These are phyloP conservation scores for Asteroscopus sphinx DNA, from an alignment of 2,888 invertebrate species.

Conservation along the genomic window DNA sequence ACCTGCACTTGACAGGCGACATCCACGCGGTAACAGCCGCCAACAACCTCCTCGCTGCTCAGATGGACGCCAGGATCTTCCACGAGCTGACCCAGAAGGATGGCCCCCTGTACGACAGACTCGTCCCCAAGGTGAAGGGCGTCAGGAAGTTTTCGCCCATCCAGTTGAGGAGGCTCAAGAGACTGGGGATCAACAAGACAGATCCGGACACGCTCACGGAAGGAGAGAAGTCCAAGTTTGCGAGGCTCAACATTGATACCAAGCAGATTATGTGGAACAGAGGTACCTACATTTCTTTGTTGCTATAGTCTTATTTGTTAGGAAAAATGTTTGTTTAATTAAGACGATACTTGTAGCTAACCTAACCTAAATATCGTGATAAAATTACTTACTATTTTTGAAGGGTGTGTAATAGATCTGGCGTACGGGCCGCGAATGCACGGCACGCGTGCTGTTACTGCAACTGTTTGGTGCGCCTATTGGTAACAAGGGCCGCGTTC, in stretches of 20 bases:
- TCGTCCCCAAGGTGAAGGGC: conserved; percentile 96
- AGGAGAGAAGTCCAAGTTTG: conserved; percentile 95
- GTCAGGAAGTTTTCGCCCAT: conserved; percentile 96
- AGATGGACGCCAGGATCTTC: conserved; percentile 98
- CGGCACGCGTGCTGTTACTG: too few species aligned
- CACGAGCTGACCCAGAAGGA: conserved; percentile 98
- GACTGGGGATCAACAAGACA: conserved; percentile 95
- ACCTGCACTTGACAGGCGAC: conserved; percentile 99
- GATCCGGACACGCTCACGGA: conserved; percentile 94
- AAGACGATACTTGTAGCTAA: too few species aligned
- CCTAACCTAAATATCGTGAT: too few species aligned
- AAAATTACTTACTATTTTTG: too few species aligned
- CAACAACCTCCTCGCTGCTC: conserved; percentile 99
- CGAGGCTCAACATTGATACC: conserved; percentile 97
- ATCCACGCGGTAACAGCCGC: conserved; percentile 99
- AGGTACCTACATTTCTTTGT: conserved; percentile 86
- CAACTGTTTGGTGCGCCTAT: too few species aligned
- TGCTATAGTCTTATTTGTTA: background rate
- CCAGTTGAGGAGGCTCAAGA: conserved; percentile 93
- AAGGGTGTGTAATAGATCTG: too few species aligned
- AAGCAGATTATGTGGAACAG: conserved; percentile 97
- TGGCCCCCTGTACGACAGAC: conserved; percentile 94
- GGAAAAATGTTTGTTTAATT: too few species aligned
- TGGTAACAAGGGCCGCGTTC: too few species aligned
- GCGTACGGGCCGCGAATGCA: too few species aligned